Base-by-base conservation (phyloP, 2,888 invertebrate genomes). In the Drepanosiphum platanoidis region DNA sequence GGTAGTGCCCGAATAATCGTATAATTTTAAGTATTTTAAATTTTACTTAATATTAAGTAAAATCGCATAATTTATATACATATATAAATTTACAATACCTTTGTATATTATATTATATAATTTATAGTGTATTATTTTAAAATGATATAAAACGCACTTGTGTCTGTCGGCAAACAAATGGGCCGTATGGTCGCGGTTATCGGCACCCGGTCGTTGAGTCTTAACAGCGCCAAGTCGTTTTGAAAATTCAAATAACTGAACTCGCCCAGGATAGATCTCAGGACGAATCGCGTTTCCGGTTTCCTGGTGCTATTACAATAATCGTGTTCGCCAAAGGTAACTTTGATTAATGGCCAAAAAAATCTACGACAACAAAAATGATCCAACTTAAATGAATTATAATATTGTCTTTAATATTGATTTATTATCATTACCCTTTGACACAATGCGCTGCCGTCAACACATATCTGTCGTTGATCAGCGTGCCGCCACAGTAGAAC, bases 261-360 rank as follows among this genome's bases (percentile, higher is more conserved):
- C 88, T 95, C 94, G 87, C 95, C 95, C 13, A 94, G 92, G 83
- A 94, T 92, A 74, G 94, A 94, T 79, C 95, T 91, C 42, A 95
- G 90, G 70, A 95, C 95, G 89, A 95, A 95, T 88, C 95, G 92
- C 0, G 94, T 94, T 90, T 96, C 95, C 0, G 95, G 94, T 75
- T 93, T 92, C 72, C 90, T 90, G 68, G 93, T 93, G 80, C 94
- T 92, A 88, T 93, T 92, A 90, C 96, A 96, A 72, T 95, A 93
- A 90, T 96, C 94, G 89, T 96, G 95, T 89, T 96, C 96, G 0
- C 96, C 96, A 88, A 96, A 94, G 22, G 95, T 95, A 87, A 95
- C 95, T 90, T 95, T 95, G 89, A 96, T 95, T 95, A 96, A 94
- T 90, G 96, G 96, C 96, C 96, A 96, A 94, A 96, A 95, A 90